Evolutionary conservation across 1,140 invertebrate species (phyloP).

Genomic region (Hypothenemus hampei): DNA sequence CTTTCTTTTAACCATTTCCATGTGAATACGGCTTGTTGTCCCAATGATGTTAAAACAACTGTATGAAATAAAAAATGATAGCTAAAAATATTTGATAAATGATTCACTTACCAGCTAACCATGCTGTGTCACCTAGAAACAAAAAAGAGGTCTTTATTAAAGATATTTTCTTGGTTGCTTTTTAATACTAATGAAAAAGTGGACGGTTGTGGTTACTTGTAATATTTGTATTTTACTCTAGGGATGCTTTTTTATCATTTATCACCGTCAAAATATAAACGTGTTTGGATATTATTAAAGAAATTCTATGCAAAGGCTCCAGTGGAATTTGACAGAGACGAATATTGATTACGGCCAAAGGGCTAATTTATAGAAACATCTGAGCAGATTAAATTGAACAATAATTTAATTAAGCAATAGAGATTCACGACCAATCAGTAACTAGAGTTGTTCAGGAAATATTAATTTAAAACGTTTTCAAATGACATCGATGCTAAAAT

Average conservation of each 20-base stretch:
- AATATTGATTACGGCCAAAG: constrained; percentile 5
- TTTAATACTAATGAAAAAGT: not conserved
- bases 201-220: not conserved
- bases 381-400: not conserved
- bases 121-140: constrained; percentile 11
- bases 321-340: constrained; percentile 1
- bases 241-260: not conserved
- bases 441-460: too few relatives aligned
- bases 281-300: not conserved
- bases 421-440: too few relatives aligned
- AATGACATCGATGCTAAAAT: too few relatives aligned
- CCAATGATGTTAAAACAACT: constrained; percentile 61
- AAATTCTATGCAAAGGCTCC: not conserved
- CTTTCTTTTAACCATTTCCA: constrained; percentile 63
- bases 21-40: constrained; percentile 64
- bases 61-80: constrained; percentile 29
- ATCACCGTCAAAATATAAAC: not conserved
- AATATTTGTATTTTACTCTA: not conserved
- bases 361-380: constrained; percentile 1
- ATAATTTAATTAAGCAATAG: not conserved
- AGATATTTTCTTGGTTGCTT: not conserved
- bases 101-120: constrained; percentile 10
- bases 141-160: too few relatives aligned
- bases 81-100: not conserved
- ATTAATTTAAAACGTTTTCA: too few relatives aligned